Conservation (phyloP, 1,140 invertebrate species). For the Diploscapter pachys region DNA sequence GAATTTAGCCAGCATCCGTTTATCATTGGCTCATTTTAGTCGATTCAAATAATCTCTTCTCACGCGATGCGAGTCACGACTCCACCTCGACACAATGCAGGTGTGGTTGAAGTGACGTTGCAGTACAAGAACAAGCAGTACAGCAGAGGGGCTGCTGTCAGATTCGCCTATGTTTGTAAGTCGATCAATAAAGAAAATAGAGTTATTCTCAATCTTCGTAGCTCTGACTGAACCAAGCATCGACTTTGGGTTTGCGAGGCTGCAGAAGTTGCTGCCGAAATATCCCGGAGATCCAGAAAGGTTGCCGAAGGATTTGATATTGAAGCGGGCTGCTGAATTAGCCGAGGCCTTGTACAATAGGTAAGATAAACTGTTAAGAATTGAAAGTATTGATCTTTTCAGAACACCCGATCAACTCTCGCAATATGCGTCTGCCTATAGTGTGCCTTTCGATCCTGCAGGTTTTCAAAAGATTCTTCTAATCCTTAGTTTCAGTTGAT, state of each 20-base stretch:
- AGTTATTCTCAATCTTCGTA: slow-evolving; percentile 63
- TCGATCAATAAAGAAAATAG: slow-evolving; percentile 54
- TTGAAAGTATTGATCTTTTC: slow-evolving; percentile 6
- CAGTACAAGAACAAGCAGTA: slow-evolving; percentile 99
- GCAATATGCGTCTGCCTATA: slow-evolving; percentile 42
- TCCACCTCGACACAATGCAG: slow-evolving; percentile 90
- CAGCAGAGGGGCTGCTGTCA: slow-evolving; percentile 93
- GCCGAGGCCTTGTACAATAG: slow-evolving; percentile 84
- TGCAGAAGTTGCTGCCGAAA: slow-evolving; percentile 94
- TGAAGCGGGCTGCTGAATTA: slow-evolving; percentile 93
- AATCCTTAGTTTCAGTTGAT: slow-evolving; percentile 16
- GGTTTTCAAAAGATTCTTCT: slow-evolving; percentile 34
- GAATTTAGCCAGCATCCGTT: neutral
- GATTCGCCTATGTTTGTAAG: slow-evolving; percentile 99
- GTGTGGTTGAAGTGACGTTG: slow-evolving; percentile 95
- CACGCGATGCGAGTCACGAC: slow-evolving; percentile 98
- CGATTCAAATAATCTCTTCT: slow-evolving; percentile 84
- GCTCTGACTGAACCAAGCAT: slow-evolving; percentile 98
- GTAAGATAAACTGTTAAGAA: neutral
- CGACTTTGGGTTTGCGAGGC: slow-evolving; percentile 96
- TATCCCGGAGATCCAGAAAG: slow-evolving; percentile 98
- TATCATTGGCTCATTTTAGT: slow-evolving; percentile 1
- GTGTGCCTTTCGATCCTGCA: neutral
- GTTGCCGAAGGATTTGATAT: slow-evolving; percentile 90
- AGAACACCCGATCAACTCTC: slow-evolving; percentile 33